Evolutionary conservation across 2,113 vertebrate species (phyloP), one percentile per base, ranked within the genome.

Genomic region (Notiomystis cincta): DNA sequence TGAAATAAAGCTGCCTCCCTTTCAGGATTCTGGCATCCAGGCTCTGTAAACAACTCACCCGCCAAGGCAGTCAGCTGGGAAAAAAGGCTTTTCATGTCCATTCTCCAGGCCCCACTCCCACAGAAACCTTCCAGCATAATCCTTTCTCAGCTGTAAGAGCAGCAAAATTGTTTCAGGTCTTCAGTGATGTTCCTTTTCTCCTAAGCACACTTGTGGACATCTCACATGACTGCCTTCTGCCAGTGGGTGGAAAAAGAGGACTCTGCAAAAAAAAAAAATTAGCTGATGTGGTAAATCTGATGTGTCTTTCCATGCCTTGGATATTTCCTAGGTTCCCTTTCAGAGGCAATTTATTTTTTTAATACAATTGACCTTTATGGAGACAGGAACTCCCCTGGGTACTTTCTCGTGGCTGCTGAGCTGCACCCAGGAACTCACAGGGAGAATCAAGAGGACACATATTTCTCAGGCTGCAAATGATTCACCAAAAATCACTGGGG

Each of bases 21-120:
- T 81, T 87, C 89, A 53, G 80, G 53, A 0, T 57, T 81, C 89
- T 82, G 83, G 87, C 87, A 81, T 87, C 48, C 86, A 30, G 20
- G 72, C 72, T 93, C 58, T 27, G 4, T 87, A 89, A 92, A 95
- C 91, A 95, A 64, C 40, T 56, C 64, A 57, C 56, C 51, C 12
- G 4, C 44, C 69, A 54, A 78, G 57, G 40, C 69, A 87, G 19
- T 61, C 72, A 87, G 89, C 51, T 37, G 56, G 12, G 44, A 58
- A 71, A 91, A 93, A 95, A 82, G 65, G 37, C 40, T 70, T 95
- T 95, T 95, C 88, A 44, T 67, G 77, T 50, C 77, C 71, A 37
- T 89, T 94, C 83, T 69, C 78, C 37, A 82, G 77, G 44, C 51
- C 18, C 35, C 37, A 23, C 70, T 95, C 84, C 65, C 65, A 44